phyloP scores from a whole-genome alignment of 2,888 invertebrate species.

The Machimus atricapillus region DNA sequence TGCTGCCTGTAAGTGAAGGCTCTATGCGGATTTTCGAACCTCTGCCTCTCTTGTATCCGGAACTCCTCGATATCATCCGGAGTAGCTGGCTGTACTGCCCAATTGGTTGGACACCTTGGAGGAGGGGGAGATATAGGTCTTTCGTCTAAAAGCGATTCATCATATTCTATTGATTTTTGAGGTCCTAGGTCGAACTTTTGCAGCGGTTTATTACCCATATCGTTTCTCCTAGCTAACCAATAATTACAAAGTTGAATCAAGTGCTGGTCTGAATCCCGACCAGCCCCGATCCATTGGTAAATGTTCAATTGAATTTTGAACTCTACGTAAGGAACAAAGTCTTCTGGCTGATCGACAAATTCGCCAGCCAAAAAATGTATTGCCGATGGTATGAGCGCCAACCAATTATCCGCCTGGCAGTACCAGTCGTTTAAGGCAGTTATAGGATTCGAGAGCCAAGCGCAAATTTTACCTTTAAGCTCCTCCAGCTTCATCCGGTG shows the following conservation, averaged over 20 bases:
- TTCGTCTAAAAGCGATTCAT: constrained; percentile 51
- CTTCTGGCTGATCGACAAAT: constrained; percentile 79
- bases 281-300: constrained; percentile 87
- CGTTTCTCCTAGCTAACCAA: constrained; percentile 75
- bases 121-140: constrained; percentile 65
- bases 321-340: constrained; percentile 88
- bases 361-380: constrained; percentile 86
- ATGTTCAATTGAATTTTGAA: constrained; percentile 75
- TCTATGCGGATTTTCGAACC: constrained; percentile 89
- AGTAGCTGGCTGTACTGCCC: constrained; percentile 83
- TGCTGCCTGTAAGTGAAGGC: constrained; percentile 90
- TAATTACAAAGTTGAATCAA: constrained; percentile 77
- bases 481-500: constrained; percentile 81
- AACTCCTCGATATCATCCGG: constrained; percentile 79
- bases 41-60: constrained; percentile 78
- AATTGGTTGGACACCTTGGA: constrained; percentile 76
- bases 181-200: constrained; percentile 33
- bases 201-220: constrained; percentile 53
- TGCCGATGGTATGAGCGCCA: constrained; percentile 76
- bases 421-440: constrained; percentile 86
- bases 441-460: constrained; percentile 81
- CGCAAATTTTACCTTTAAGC: constrained; percentile 74
- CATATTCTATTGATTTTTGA: constrained; percentile 53
- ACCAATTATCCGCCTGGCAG: constrained; percentile 75
- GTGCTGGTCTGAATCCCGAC: constrained; percentile 84